phyloP scores from a whole-genome alignment of 2,113 vertebrate genomes.

The Antidorcas marsupialis region DNA sequence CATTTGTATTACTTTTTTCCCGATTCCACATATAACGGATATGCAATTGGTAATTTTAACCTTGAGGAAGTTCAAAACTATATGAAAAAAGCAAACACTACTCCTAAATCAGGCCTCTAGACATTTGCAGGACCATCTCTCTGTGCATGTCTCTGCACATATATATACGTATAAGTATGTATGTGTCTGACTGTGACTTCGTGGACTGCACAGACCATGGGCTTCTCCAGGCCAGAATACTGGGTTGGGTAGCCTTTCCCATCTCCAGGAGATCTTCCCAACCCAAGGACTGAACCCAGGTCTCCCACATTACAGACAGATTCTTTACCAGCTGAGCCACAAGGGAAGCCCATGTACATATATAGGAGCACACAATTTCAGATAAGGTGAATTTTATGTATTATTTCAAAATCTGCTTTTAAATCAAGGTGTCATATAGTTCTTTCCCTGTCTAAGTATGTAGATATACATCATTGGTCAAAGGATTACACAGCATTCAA shows the following conservation, averaged over 20 bases:
- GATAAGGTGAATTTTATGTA: neutral
- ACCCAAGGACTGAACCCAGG: neutral
- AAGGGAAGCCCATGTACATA: neutral
- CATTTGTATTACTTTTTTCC: neutral
- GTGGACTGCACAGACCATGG: neutral
- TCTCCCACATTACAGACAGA: neutral
- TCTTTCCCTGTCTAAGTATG: neutral
- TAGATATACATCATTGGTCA: neutral
- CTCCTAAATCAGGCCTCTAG: neutral
- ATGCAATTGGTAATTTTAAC: neutral
- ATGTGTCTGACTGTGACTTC: neutral
- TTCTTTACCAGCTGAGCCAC: neutral
- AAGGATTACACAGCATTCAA: neutral
- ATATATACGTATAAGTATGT: neutral
- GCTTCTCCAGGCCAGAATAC: neutral
- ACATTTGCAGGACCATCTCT: neutral
- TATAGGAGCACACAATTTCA: neutral
- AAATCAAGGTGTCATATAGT: neutral
- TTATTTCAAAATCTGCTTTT: neutral
- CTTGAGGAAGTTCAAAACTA: neutral
- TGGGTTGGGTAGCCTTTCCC: neutral
- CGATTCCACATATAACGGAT: neutral
- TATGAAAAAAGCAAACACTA: neutral
- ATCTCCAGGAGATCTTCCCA: neutral
- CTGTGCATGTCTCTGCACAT: neutral